A percentile compares a stretch with the other conserved stretches of the same genome.
Conservation (phyloP, 2,797 vertebrate species). For the Danio kyathit region DNA sequence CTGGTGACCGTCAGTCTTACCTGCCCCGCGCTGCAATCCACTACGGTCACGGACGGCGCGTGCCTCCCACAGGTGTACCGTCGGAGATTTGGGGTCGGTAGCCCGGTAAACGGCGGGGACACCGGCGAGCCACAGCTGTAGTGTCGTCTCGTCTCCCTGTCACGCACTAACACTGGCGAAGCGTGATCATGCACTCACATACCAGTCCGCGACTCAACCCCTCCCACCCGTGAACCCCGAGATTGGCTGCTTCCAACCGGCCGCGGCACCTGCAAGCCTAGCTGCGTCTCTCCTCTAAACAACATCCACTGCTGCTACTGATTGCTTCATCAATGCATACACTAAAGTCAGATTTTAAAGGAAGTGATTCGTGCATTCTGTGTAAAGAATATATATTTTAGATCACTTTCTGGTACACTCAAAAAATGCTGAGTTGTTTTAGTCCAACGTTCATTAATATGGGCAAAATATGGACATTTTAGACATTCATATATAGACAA, state of each 20-base stretch:
- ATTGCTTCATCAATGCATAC: background rate
- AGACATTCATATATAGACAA: too few relatives aligned
- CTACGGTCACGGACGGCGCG: slow-evolving; percentile 22
- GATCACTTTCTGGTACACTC: background rate
- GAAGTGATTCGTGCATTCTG: background rate
- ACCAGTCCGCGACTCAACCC: slow-evolving; percentile 51
- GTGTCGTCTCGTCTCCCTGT: slow-evolving; percentile 75
- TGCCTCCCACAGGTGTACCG: slow-evolving; percentile 37
- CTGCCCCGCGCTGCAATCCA: slow-evolving; percentile 21
- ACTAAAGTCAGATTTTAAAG: background rate
- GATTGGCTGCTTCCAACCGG: slow-evolving; percentile 34
- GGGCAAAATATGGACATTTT: too few relatives aligned
- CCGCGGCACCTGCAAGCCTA: slow-evolving; percentile 16
- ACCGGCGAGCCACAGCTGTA: slow-evolving; percentile 54
- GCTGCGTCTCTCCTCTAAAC: background rate
- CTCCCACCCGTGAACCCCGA: slow-evolving; percentile 53
- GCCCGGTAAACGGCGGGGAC: slow-evolving; percentile 37
- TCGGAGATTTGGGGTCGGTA: slow-evolving; percentile 52
- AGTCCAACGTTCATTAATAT: too few relatives aligned
- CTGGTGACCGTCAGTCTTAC: slow-evolving; percentile 26
- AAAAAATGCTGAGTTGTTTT: too few relatives aligned
- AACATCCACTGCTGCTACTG: background rate
- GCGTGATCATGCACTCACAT: slow-evolving; percentile 52
- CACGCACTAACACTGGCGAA: slow-evolving; percentile 77
- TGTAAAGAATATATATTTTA: too few relatives aligned